These are phyloP conservation scores for Tricholaema leucomelas DNA, from an alignment of 2,113 vertebrate species.

Conservation along the genomic window DNA sequence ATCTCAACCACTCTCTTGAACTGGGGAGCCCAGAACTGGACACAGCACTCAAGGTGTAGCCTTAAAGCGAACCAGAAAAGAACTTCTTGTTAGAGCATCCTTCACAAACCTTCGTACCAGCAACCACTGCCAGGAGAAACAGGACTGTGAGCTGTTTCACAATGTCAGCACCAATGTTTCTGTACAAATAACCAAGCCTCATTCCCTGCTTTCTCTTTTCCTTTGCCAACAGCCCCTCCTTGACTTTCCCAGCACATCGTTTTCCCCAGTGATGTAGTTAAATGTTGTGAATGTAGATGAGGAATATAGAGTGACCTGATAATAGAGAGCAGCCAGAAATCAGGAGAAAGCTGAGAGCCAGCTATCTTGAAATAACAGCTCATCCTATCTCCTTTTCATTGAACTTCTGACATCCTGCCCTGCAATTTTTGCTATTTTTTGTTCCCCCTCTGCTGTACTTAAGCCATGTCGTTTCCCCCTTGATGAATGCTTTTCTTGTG, in stretches of 20 bases:
- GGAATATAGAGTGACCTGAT: not conserved
- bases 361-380: not conserved
- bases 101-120: not conserved
- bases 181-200: not conserved
- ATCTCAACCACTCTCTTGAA: no score
- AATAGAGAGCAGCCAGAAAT: not conserved
- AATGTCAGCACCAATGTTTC: not conserved
- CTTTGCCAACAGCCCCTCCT: not conserved
- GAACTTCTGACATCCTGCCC: not conserved
- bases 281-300: not conserved
- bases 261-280: not conserved
- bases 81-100: not conserved
- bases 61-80: not conserved
- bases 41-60: no score
- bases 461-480: not conserved
- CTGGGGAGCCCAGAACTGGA: no score
- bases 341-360: not conserved
- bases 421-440: not conserved
- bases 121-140: not conserved
- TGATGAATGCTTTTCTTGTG: not conserved
- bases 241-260: not conserved
- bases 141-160: not conserved
- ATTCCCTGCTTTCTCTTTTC: not conserved
- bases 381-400: not conserved
- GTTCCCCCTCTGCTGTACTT: not conserved